Evolutionary conservation across 2,888 invertebrate genomes (phyloP), one percentile per base, ranked within the genome.

Genomic region (Coremacera marginata): DNA sequence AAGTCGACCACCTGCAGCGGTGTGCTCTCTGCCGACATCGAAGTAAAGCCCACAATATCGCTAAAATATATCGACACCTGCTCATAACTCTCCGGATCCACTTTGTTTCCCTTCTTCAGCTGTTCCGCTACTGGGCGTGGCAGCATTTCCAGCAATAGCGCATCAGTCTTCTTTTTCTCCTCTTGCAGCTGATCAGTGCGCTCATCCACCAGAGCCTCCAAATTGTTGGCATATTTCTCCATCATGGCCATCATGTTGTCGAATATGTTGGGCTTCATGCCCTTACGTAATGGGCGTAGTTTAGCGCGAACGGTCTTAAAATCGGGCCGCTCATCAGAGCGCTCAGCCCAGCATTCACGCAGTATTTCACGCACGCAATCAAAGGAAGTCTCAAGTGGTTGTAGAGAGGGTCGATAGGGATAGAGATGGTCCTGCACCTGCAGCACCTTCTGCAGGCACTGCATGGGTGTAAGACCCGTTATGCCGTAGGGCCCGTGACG

Each of bases 191-290:
- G 96, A 88, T 96, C 96, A 0, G 98, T 98, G 77, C 98, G 91
- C 88, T 98, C 98, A 86, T 97, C 97, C 0, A 98, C 98, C 3
- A 98, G 90, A 0, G 94, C 96, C 89, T 98, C 98, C 83, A 98
- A 91, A 89, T 98, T 98, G 85, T 95, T 97, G 14, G 98, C 97
- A 87, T 98, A 98, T 86, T 97, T 97, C 89, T 98, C 98, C 97
- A 98, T 97, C 93, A 98, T 97, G 0, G 95, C 95, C 92, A 98
- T 96, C 97, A 98, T 98, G 87, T 98, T 98, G 89, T 98, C 98
- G 84, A 98, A 96, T 84, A 98, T 98, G 89, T 98, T 98, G 22
- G 96, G 94, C 89, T 96, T 96, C 98, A 98, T 95, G 86, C 97
- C 97, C 87, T 96, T 95, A 75, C 95, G 91, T 77, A 98, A 90